Percentiles rank a stretch among this genome's conserved stretches.
Evolutionary conservation across 2,888 invertebrate genomes (phyloP).

Genomic region (Willowsia nigromaculata): DNA sequence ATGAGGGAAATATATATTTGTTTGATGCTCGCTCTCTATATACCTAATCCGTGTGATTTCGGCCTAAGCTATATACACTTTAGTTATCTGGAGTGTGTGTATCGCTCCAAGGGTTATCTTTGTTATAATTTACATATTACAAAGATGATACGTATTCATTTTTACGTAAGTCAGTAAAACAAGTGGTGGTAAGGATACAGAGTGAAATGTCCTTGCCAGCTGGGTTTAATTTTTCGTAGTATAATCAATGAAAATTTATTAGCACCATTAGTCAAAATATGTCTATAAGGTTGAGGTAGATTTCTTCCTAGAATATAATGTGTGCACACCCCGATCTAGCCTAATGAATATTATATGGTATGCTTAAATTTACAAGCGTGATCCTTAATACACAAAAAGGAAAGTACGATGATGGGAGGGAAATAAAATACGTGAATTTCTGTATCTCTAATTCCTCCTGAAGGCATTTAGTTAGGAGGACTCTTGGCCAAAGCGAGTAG

Average conservation of each 20-base stretch:
- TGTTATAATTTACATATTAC: conserved; percentile 41
- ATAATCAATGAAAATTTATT: conserved; percentile 46
- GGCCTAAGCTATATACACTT: not conserved
- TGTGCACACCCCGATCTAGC: not conserved
- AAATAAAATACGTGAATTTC: conserved; percentile 67
- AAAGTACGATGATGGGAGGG: conserved; percentile 42
- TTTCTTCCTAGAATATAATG: no score
- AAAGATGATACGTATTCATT: conserved; percentile 25
- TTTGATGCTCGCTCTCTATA: not conserved
- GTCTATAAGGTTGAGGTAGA: conserved; percentile 28
- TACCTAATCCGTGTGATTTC: not conserved
- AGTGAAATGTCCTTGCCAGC: conserved; percentile 49
- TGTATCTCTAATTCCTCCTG: conserved; percentile 60
- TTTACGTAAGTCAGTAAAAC: conserved; percentile 47
- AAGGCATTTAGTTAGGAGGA: conserved; percentile 37
- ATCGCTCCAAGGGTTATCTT: conserved; percentile 53
- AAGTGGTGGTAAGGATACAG: not conserved
- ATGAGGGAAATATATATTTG: conserved; percentile 60
- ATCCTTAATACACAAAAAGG: not conserved
- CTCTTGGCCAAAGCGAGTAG: not conserved
- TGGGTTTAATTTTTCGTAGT: conserved; percentile 34
- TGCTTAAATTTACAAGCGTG: not conserved
- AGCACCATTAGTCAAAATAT: conserved; percentile 48
- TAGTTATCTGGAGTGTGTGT: conserved; percentile 27
- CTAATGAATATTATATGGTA: conserved; percentile 9